These are phyloP conservation scores for Coecobrya sp. DNA, from an alignment of 2,888 invertebrate species.

Conservation along the genomic window DNA sequence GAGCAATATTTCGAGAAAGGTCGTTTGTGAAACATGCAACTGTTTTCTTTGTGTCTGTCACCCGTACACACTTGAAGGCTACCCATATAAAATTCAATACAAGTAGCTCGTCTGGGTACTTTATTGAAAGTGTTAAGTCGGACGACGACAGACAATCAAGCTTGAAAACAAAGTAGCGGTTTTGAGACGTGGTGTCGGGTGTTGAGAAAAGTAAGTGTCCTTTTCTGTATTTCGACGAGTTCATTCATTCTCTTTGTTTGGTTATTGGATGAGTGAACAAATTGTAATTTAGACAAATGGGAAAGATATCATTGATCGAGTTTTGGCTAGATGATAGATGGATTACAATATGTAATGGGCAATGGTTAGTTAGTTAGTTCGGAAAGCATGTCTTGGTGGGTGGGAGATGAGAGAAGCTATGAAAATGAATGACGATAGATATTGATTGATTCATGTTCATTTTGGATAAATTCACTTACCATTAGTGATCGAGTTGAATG, in stretches of 20 bases:
- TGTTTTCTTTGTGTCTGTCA: too few relatives aligned
- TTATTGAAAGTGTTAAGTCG: background rate
- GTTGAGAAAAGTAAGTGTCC: constrained; percentile 24
- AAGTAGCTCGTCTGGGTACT: constrained; percentile 42
- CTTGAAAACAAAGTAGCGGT: constrained; percentile 17
- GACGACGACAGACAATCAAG: too few relatives aligned
- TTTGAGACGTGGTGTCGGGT: constrained; percentile 4
- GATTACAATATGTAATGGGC: background rate
- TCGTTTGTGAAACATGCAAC: too few relatives aligned
- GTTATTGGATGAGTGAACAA: constrained; percentile 46
- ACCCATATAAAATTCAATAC: background rate
- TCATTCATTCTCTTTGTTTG: constrained; percentile 33
- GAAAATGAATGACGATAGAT: too few relatives aligned
- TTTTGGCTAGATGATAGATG: constrained; percentile 36
- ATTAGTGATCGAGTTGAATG: constrained; percentile 84
- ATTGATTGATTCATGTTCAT: background rate
- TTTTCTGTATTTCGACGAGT: background rate
- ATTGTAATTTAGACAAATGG: constrained; percentile 24
- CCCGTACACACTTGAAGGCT: background rate
- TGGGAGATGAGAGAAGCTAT: too few relatives aligned
- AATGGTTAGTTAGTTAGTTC: too few relatives aligned
- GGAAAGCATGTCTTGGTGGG: too few relatives aligned
- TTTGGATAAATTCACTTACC: constrained; percentile 83
- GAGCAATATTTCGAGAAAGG: too few relatives aligned
- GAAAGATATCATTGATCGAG: background rate